phyloP scores from a whole-genome alignment of 2,113 vertebrate genomes.

The Rhinolophus ferrumequinum region DNA sequence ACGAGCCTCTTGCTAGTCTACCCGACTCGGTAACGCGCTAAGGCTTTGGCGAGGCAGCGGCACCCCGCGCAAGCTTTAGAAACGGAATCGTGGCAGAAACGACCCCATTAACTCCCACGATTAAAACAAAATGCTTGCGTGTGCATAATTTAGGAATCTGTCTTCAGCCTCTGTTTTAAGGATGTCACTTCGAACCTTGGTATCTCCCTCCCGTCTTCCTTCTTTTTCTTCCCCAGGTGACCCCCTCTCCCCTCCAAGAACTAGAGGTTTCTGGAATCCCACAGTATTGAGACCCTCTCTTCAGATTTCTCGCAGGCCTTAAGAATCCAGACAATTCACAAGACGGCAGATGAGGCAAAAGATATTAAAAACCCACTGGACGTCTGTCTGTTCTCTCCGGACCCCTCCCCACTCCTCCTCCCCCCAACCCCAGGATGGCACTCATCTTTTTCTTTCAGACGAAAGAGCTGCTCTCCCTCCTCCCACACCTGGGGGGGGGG shows the following conservation, averaged over 20 bases:
- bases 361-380: not conserved
- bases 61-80: not conserved
- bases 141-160: conserved; percentile 4
- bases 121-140: conserved; percentile 38
- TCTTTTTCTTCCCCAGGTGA: not conserved
- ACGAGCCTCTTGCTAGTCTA: not conserved
- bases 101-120: not conserved
- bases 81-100: not conserved
- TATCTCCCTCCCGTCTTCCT: not conserved
- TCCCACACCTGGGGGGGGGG: not conserved
- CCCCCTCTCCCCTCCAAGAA: not conserved
- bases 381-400: not conserved
- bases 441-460: not conserved
- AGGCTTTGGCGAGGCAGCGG: not conserved
- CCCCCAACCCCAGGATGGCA: not conserved
- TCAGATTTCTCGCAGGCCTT: not conserved
- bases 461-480: not conserved
- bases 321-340: not conserved
- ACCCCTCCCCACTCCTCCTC: no score
- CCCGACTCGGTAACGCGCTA: not conserved
- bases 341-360: conserved; percentile 6
- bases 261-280: not conserved
- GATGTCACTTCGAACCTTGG: not conserved
- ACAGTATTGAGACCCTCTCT: not conserved
- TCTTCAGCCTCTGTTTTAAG: not conserved